These are phyloP conservation scores for Metallyticus violacea DNA, from an alignment of 2,888 invertebrate genomes.

Conservation along the genomic window DNA sequence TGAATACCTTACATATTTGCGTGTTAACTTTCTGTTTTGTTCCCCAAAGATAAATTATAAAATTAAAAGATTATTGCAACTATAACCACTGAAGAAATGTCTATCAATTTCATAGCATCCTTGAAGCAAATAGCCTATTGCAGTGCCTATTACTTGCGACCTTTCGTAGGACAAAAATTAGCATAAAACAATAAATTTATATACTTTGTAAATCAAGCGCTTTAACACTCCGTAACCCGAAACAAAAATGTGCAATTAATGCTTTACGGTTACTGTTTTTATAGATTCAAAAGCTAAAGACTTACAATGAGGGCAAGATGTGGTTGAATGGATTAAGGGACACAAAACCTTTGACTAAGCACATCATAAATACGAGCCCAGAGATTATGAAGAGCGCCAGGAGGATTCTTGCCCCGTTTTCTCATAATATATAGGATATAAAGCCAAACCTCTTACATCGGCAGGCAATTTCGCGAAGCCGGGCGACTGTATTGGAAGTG, in stretches of 20 bases:
- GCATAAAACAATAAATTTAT: too few relatives aligned
- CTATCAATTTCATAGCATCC: too few relatives aligned
- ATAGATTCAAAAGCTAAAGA: not conserved
- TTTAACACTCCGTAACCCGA: not conserved
- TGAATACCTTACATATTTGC: too few relatives aligned
- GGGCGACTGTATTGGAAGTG: not conserved
- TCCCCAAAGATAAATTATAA: too few relatives aligned
- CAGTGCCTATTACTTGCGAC: too few relatives aligned
- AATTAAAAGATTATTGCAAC: too few relatives aligned
- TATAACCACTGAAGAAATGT: too few relatives aligned
- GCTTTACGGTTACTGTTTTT: not conserved
- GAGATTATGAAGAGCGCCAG: not conserved
- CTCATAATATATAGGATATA: not conserved
- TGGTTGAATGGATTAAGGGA: not conserved
- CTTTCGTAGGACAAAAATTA: too few relatives aligned
- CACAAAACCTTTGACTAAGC: not conserved
- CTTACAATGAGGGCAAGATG: not conserved
- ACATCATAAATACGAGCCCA: not conserved
- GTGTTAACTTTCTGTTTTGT: too few relatives aligned
- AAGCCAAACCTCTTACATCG: not conserved
- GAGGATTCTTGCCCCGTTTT: not conserved
- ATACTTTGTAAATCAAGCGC: not conserved
- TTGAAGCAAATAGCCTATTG: too few relatives aligned
- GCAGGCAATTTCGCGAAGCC: not conserved
- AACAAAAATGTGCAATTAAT: not conserved